Conservation (phyloP, 2,113 vertebrate species). For the Rhinolophus ferrumequinum region DNA sequence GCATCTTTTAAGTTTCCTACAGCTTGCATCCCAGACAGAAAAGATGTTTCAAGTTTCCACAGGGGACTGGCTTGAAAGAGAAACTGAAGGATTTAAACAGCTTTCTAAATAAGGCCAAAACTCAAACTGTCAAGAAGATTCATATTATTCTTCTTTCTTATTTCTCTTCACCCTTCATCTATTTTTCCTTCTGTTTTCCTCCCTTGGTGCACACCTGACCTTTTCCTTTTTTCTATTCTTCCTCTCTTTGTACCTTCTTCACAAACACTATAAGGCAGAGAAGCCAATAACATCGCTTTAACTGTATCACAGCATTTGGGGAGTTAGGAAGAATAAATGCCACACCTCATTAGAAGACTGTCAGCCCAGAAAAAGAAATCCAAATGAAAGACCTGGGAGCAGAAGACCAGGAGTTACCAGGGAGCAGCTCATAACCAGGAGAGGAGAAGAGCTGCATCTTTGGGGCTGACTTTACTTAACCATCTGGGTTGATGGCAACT, state of each 20-base stretch:
- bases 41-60: slow-evolving; percentile 38
- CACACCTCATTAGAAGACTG: neutral
- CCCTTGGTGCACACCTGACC: neutral
- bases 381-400: neutral
- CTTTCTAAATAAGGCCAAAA: slow-evolving; percentile 25
- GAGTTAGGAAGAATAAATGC: slow-evolving; percentile 13
- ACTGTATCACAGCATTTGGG: neutral
- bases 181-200: neutral
- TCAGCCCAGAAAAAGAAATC: neutral
- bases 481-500: neutral
- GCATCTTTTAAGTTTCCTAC: neutral
- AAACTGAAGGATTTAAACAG: slow-evolving; percentile 47
- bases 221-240: neutral
- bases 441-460: neutral
- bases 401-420: neutral
- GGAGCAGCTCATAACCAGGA: neutral
- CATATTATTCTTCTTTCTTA: neutral
- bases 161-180: neutral
- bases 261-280: neutral
- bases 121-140: slow-evolving; percentile 27
- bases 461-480: neutral
- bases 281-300: neutral
- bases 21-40: slow-evolving; percentile 1
- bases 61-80: slow-evolving; percentile 12
- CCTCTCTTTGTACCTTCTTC: neutral